phyloP scores from a whole-genome alignment of 1,140 invertebrate species.

The Helicoverpa zea region DNA sequence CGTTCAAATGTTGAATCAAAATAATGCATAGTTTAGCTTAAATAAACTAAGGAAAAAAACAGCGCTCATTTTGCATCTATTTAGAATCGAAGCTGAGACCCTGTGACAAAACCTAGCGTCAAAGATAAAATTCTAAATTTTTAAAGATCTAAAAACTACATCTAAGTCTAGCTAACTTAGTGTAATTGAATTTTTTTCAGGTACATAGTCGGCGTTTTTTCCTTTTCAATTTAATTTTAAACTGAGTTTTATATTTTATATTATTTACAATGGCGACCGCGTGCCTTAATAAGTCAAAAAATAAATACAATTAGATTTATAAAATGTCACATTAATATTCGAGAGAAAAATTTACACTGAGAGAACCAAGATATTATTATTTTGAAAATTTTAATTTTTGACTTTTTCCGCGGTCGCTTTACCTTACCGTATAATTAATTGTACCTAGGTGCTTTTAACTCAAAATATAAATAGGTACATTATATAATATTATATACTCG shows the following conservation, averaged over 20 bases:
- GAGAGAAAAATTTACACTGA: slow-evolving; percentile 7
- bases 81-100: slow-evolving; percentile 73
- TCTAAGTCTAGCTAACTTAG: slow-evolving; percentile 79
- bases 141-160: slow-evolving; percentile 76
- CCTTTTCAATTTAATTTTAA: slow-evolving; percentile 72
- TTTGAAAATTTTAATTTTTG: slow-evolving; percentile 33
- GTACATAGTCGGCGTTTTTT: slow-evolving; percentile 82
- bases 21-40: not conserved
- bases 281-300: slow-evolving; percentile 66
- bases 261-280: slow-evolving; percentile 74
- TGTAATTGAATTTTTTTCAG: slow-evolving; percentile 84
- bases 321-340: slow-evolving; percentile 5
- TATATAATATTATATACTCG: slow-evolving; percentile 20
- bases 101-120: slow-evolving; percentile 84
- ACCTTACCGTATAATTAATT: slow-evolving; percentile 62
- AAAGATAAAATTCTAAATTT: slow-evolving; percentile 82
- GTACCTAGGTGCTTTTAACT: slow-evolving; percentile 75
- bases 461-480: slow-evolving; percentile 46
- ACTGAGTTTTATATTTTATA: slow-evolving; percentile 75
- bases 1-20: not conserved
- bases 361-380: slow-evolving; percentile 10
- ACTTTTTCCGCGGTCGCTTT: slow-evolving; percentile 1
- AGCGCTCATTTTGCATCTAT: slow-evolving; percentile 34
- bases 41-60: slow-evolving; percentile 23
- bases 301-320: slow-evolving; percentile 5